phyloP scores from a whole-genome alignment of 1,140 invertebrate species.

The Caenorhabditis remanei region DNA sequence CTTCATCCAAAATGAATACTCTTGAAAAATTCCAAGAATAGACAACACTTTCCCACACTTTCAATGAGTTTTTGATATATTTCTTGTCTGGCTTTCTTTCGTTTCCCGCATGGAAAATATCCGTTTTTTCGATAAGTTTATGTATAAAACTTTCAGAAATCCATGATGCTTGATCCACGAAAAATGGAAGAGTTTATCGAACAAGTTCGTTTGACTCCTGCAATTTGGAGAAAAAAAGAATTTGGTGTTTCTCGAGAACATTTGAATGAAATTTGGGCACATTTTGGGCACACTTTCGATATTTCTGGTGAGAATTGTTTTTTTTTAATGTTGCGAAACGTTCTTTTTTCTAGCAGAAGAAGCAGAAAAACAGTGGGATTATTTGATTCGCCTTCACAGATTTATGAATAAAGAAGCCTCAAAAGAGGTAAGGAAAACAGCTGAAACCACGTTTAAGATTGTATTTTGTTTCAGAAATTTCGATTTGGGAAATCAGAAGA shows the following conservation, averaged over 20 bases:
- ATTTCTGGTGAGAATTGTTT: not conserved
- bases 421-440: not conserved
- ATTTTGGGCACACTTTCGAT: conserved; percentile 50
- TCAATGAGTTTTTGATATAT: not conserved
- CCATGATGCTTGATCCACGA: conserved; percentile 8
- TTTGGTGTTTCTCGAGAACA: not conserved
- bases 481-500: not conserved
- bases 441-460: not conserved
- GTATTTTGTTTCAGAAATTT: not conserved
- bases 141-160: not conserved
- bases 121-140: too few relatives aligned
- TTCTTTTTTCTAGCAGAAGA: not conserved
- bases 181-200: conserved; percentile 30
- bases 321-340: too few relatives aligned
- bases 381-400: conserved; percentile 18
- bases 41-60: conserved; percentile 21
- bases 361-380: conserved; percentile 40
- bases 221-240: conserved; percentile 27
- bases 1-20: conserved; percentile 53
- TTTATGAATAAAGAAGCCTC: conserved; percentile 10
- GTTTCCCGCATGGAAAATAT: too few relatives aligned
- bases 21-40: conserved; percentile 29
- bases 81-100: not conserved
- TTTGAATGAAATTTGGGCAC: conserved; percentile 32
- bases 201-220: conserved; percentile 27